Conservation (phyloP, 2,797 vertebrate genomes). For the Pipistrellus pygmaeus region DNA sequence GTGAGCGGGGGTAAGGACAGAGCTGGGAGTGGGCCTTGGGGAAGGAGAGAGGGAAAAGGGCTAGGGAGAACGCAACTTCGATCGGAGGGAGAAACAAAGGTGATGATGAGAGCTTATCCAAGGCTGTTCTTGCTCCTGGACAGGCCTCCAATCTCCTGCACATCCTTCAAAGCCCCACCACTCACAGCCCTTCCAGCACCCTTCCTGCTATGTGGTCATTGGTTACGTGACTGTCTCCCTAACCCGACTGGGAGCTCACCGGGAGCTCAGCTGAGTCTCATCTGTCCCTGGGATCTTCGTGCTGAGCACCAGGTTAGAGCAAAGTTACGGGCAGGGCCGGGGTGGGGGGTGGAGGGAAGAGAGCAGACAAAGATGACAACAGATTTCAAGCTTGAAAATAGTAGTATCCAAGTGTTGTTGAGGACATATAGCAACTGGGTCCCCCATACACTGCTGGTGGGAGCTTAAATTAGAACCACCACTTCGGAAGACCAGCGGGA, state of each 20-base stretch:
- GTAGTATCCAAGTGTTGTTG: fast-evolving
- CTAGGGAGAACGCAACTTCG: not conserved
- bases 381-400: not conserved
- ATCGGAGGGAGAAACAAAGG: not conserved
- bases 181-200: not conserved
- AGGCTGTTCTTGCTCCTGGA: not conserved
- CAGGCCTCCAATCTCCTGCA: not conserved
- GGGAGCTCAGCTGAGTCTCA: not conserved
- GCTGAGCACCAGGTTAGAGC: not conserved
- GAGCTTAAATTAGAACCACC: not conserved
- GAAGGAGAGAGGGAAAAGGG: not conserved
- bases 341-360: too few species aligned
- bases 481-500: not conserved
- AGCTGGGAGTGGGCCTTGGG: not conserved
- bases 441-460: not conserved
- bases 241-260: not conserved
- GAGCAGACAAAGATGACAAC: not conserved
- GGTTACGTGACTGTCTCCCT: not conserved
- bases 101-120: not conserved
- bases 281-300: not conserved
- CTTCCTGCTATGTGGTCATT: not conserved
- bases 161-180: not conserved
- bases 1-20: not conserved
- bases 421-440: not conserved
- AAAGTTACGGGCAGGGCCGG: not conserved